Evolutionary conservation across 2,113 vertebrate species (phyloP), one percentile per base, ranked within the genome.

Genomic region (Oostethus manadensis): DNA sequence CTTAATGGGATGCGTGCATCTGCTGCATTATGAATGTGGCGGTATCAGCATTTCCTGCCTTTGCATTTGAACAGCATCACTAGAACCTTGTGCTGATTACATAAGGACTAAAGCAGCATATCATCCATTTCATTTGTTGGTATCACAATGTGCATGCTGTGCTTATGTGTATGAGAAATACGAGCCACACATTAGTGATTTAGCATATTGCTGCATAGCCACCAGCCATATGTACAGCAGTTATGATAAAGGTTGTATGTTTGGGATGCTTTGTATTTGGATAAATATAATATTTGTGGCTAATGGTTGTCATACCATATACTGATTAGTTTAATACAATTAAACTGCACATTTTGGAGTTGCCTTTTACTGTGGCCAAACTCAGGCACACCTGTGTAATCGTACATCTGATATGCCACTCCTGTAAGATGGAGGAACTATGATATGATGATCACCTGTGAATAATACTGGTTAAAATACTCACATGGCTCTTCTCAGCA

Each of bases 121-220:
- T 59, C 51, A 57, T n/a, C 56, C 66, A 74, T 76, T 71, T 64
- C 73, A 80, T 68, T 71, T 56, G 47, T 51, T 56, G 35, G 56
- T 33, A 47, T 56, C 51, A 51, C 53, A 67, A 43, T 53, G n/a
- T 23, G 56, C 72, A 69, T 66, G 61, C 43, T 67, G 21, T 59
- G n/a, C 51, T 60, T 47, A 56, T 45, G 51, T 58, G 23, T 64
- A 23, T 42, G 38, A 17, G 62, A 48, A 46, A 35, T 57, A 64
- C 64, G 71, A 57, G 60, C 63, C 43, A 54, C 62, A 63, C 55
- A 48, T 40, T 29, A 40, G 26, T 51, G 58, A 47, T 22, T 47
- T 20, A 26, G 51, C 22, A 50, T 29, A 64, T 60, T 43, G 35
- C 48, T 76, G 48, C 64, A 62, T 58, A 58, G 59, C 46, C 59